Evolutionary conservation across 2,113 vertebrate species (phyloP), one percentile per base, ranked within the genome.

Genomic region (Salvelinus namaycush): DNA sequence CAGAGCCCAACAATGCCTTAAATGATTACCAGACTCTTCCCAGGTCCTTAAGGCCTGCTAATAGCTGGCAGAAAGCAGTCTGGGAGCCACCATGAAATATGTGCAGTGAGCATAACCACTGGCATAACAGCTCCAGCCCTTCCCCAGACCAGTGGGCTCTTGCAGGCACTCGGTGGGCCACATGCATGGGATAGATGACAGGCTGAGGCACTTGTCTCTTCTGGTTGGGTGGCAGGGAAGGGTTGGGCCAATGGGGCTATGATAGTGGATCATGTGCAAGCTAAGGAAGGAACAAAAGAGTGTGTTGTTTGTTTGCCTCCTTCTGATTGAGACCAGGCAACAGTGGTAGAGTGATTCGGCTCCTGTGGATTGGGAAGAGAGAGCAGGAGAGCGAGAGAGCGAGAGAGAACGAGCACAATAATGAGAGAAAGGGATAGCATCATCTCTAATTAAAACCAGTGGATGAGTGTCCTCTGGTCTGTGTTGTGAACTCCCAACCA

Each of bases 91-190:
- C 90, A 89, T 93, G 91, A 93, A 92, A 92, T 87, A 90, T 90
- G 92, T 92, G 90, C 90, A 91, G 83, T 84, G 83, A 91, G 86
- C 90, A 91, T 93, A 90, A 93, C 92, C 80, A 77, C 86, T 73
- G 81, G 89, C 83, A 91, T 91, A 90, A 92, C 91, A 84, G 87
- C 76, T 80, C 76, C 64, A 60, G 68, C 39, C 51, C 65, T 68
- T 16, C 12, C 31, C 16, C 68, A 79, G 85, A 77, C 83, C 75
- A 22, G 4, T 82, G 80, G 65, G 69, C 74, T 65, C 79, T 83
- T 78, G 69, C 79, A 74, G 76, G 76, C 79, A 86, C 79, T 76
- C 81, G 68, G 74, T 83, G 76, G 39, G 86, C 83, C 79, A 85
- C 76, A 75, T 22, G 72, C 82, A 81, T 76, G 84, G 83, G 85